phyloP scores from a whole-genome alignment of 2,113 vertebrate genomes.

The Catharus fuscescens region DNA sequence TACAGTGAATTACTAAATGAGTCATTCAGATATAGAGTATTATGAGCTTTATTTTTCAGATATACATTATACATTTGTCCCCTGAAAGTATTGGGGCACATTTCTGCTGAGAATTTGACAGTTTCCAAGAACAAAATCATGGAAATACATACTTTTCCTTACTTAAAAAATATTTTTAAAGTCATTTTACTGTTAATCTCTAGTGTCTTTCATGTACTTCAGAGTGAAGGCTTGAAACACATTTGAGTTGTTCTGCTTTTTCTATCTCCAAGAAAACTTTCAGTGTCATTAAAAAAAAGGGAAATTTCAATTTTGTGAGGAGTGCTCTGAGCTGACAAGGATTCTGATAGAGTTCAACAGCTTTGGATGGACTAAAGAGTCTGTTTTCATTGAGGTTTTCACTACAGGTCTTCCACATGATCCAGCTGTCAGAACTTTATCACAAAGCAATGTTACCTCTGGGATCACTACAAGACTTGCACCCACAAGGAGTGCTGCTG shows the following conservation, averaged over 20 bases:
- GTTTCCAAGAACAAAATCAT: background rate
- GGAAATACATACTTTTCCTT: background rate
- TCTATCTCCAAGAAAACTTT: background rate
- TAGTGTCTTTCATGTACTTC: background rate
- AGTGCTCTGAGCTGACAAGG: background rate
- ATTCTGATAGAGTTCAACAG: background rate
- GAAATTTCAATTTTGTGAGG: background rate
- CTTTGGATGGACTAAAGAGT: background rate
- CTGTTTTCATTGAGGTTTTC: background rate
- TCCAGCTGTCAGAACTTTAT: background rate
- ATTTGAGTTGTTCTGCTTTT: background rate
- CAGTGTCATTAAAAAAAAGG: background rate
- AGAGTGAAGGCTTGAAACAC: background rate
- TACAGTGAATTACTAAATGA: background rate
- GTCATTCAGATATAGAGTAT: background rate
- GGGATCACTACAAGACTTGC: background rate
- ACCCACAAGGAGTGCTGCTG: background rate
- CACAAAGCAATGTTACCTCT: background rate
- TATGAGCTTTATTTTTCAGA: background rate
- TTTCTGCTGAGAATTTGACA: background rate
- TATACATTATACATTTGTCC: background rate
- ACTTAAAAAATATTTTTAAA: constrained; percentile 16
- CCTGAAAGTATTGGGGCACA: background rate
- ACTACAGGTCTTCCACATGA: background rate
- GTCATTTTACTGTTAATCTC: constrained; percentile 21